phyloP scores from a whole-genome alignment of 1,140 invertebrate species.

The Aphidius gifuensis region DNA sequence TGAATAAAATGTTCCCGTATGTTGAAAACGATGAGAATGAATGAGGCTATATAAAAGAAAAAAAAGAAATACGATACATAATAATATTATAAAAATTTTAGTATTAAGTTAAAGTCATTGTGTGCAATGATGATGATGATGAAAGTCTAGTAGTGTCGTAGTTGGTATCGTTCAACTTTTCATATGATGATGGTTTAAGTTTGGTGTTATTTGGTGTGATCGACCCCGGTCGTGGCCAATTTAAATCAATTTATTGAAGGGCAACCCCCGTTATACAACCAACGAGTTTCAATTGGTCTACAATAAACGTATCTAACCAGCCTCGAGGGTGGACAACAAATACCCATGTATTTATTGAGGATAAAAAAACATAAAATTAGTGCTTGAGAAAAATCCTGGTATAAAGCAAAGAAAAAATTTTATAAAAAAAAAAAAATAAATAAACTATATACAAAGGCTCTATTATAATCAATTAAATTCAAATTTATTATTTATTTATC shows the following conservation, averaged over 20 bases:
- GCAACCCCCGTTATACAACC: conserved; percentile 39
- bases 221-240: conserved; percentile 35
- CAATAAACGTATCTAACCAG: conserved; percentile 39
- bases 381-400: conserved; percentile 13
- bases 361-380: conserved; percentile 14
- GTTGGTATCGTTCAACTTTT: no score
- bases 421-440: no score
- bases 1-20: no score
- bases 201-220: neutral
- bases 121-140: no score
- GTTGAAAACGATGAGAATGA: no score
- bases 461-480: no score
- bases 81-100: no score
- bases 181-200: no score
- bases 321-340: conserved; percentile 7
- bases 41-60: neutral
- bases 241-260: conserved; percentile 49
- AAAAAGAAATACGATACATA: neutral
- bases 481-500: no score
- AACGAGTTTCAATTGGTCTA: conserved; percentile 49
- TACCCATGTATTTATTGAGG: neutral
- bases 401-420: neutral
- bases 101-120: no score
- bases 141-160: no score
- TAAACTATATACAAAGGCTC: no score